Percentiles rank a stretch among this genome's conserved stretches.
These are phyloP conservation scores for Actenoides lindsayi DNA, from an alignment of 2,113 vertebrate species.

Conservation along the genomic window DNA sequence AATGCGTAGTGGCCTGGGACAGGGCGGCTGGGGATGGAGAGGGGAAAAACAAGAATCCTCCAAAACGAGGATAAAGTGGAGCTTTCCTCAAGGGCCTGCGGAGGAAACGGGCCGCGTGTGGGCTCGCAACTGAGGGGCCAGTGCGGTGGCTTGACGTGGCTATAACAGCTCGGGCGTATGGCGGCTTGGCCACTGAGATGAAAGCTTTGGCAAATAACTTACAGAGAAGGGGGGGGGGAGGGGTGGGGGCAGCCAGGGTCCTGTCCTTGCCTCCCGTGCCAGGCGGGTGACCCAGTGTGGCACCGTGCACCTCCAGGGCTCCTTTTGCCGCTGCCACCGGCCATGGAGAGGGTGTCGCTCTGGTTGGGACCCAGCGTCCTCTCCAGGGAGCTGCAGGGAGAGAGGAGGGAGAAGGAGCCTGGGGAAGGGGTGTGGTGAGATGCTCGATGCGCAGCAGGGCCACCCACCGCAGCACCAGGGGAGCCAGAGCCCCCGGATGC, in stretches of 20 bases:
- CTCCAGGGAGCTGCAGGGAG: background rate
- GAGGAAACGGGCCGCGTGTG: background rate
- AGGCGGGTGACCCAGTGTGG: fast-evolving
- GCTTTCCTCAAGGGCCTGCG: constrained; percentile 41
- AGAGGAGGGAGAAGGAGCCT: background rate
- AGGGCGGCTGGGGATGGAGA: fast-evolving
- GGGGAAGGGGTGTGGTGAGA: background rate
- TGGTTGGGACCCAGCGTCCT: fast-evolving
- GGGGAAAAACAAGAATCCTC: constrained; percentile 53
- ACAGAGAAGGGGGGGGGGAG: background rate
- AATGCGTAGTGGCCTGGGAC: background rate
- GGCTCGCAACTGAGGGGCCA: background rate
- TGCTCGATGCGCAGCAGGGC: background rate
- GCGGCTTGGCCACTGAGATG: constrained; percentile 37
- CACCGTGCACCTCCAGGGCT: background rate
- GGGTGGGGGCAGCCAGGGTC: background rate
- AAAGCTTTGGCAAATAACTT: constrained; percentile 76
- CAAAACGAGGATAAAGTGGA: constrained; percentile 64
- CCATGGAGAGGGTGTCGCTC: background rate
- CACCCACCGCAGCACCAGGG: background rate
- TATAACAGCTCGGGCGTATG: background rate
- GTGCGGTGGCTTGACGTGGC: background rate
- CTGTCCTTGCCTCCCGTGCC: background rate
- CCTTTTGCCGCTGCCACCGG: background rate
- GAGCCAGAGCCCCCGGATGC: background rate